Evolutionary conservation across 2,888 invertebrate species (phyloP).

Genomic region (Andrena flavipes): DNA sequence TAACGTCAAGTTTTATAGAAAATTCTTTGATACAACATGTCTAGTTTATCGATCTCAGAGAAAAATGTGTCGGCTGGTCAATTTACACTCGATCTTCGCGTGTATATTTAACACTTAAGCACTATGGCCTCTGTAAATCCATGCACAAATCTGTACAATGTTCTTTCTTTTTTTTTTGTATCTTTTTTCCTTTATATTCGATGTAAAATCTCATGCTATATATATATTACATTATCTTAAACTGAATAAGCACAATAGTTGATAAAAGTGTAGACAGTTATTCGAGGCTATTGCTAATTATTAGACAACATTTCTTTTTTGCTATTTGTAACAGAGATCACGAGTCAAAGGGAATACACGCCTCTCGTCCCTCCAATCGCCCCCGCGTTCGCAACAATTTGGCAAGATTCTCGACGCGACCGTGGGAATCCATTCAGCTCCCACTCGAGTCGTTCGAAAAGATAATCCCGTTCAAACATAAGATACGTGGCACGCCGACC

Average conservation of each 20-base stretch:
- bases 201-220: conserved; percentile 69
- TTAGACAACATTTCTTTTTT: conserved; percentile 55
- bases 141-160: conserved; percentile 71
- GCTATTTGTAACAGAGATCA: conserved; percentile 59
- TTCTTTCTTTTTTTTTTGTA: conserved; percentile 25
- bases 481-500: too few species aligned
- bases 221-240: conserved; percentile 66
- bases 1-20: conserved; percentile 71
- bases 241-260: conserved; percentile 65
- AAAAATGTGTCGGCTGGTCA: conserved; percentile 53
- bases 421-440: neutral
- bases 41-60: conserved; percentile 47
- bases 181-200: conserved; percentile 49
- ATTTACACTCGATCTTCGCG: conserved; percentile 53
- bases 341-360: conserved; percentile 71
- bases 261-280: conserved; percentile 67
- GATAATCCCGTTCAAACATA: neutral
- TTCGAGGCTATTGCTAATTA: conserved; percentile 63
- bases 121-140: conserved; percentile 71
- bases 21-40: conserved; percentile 49
- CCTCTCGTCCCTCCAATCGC: neutral
- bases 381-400: too few species aligned
- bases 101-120: conserved; percentile 64
- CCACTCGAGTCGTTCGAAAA: neutral
- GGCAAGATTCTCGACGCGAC: neutral